Conservation (phyloP, 2,797 vertebrate species). For the Heteromormyrus szaboi region DNA sequence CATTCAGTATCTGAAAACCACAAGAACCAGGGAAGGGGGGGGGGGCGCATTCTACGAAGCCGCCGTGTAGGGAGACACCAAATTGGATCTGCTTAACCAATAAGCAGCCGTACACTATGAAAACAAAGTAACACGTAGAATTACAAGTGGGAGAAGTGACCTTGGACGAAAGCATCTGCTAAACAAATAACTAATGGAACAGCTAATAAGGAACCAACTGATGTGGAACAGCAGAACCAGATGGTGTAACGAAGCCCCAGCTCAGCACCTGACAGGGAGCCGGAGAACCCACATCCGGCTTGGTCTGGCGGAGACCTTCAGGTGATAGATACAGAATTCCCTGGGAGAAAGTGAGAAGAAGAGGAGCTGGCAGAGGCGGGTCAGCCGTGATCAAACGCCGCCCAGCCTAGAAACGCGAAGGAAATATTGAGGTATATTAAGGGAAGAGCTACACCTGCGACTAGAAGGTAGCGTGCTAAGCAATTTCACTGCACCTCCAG, state of each 20-base stretch:
- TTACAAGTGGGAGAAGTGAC: constrained; percentile 38
- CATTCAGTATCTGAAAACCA: background rate
- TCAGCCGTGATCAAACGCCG: background rate
- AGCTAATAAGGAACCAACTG: constrained; percentile 3
- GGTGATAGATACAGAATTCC: background rate
- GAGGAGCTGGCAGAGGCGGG: background rate
- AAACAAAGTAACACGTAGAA: constrained; percentile 17
- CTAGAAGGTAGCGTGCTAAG: background rate
- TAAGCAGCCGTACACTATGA: background rate
- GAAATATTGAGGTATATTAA: background rate
- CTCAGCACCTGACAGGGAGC: background rate
- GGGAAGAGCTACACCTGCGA: background rate
- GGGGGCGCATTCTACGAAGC: background rate
- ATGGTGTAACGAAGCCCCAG: background rate
- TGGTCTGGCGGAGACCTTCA: background rate
- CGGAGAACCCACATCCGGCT: background rate
- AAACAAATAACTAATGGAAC: constrained; percentile 5
- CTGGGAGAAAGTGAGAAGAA: background rate
- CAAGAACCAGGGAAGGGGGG: background rate
- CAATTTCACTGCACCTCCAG: background rate
- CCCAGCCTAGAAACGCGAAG: background rate
- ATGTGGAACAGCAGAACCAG: background rate
- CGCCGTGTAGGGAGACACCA: background rate
- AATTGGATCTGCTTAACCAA: background rate
- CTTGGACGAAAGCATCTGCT: constrained; percentile 1